phyloP scores from a whole-genome alignment of 2,888 invertebrate species.

The Leucoma salicis region DNA sequence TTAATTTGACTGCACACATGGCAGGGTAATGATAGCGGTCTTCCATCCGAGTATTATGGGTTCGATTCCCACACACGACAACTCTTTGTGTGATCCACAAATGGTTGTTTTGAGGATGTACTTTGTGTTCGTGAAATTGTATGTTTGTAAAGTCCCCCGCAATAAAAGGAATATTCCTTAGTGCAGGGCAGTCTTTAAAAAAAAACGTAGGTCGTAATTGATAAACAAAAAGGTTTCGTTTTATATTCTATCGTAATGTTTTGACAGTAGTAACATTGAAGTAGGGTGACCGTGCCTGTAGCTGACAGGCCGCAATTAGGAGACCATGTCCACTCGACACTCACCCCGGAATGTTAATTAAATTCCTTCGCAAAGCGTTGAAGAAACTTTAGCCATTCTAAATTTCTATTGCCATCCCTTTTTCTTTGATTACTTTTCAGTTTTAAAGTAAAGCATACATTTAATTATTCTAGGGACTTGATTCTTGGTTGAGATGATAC shows the following conservation, averaged over 20 bases:
- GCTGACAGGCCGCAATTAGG: slow-evolving; percentile 66
- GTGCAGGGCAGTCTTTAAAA: too few species aligned
- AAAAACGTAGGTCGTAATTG: slow-evolving; percentile 14
- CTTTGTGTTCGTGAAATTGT: too few species aligned
- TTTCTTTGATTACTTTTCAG: slow-evolving; percentile 46
- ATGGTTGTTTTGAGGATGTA: too few species aligned
- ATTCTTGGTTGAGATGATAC: too few species aligned
- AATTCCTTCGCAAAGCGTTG: slow-evolving; percentile 56
- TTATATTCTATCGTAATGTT: slow-evolving; percentile 41
- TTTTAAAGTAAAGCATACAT: not conserved
- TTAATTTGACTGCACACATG: too few species aligned
- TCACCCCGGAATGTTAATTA: slow-evolving; percentile 63
- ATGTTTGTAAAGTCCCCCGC: too few species aligned
- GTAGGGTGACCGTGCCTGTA: slow-evolving; percentile 48
- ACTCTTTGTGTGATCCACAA: too few species aligned
- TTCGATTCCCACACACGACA: too few species aligned
- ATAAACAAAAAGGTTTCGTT: slow-evolving; percentile 27
- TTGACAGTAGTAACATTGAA: slow-evolving; percentile 44
- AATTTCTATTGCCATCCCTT: slow-evolving; percentile 42
- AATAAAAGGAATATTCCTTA: too few species aligned
- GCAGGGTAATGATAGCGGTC: too few species aligned
- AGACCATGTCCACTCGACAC: slow-evolving; percentile 43
- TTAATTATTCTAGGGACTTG: too few species aligned
- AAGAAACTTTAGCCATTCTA: slow-evolving; percentile 51
- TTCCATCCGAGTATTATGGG: too few species aligned